Conservation (phyloP, 2,113 vertebrate genomes). For the Clinocottus analis region DNA sequence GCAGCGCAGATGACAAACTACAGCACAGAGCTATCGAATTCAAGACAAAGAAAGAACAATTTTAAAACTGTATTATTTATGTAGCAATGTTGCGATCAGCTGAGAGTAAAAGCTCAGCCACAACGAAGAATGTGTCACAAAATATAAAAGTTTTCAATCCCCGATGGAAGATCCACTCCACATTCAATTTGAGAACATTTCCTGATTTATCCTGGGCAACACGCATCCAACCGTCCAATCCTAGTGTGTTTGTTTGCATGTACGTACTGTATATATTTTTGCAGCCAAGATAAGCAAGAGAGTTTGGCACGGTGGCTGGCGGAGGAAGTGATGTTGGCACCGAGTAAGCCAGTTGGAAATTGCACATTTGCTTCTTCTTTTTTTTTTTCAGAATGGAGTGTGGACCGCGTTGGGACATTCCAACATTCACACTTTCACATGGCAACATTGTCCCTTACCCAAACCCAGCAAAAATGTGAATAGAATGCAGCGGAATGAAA, state of each 20-base stretch:
- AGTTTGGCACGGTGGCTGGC: too few species aligned
- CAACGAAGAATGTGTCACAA: background rate
- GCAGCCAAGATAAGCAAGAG: constrained; percentile 22
- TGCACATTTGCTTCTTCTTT: background rate
- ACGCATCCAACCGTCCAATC: constrained; percentile 7
- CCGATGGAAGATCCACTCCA: background rate
- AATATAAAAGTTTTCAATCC: background rate
- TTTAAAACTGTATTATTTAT: constrained; percentile 9
- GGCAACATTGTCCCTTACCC: background rate
- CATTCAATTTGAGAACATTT: background rate
- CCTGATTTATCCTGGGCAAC: background rate
- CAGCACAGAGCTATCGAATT: constrained; percentile 25
- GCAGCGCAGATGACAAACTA: constrained; percentile 6
- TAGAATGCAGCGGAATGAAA: constrained; percentile 4
- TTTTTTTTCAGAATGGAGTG: constrained; percentile 11
- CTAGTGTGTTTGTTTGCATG: constrained; percentile 8
- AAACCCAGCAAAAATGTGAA: constrained; percentile 14
- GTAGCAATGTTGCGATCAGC: constrained; percentile 11
- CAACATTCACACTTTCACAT: constrained; percentile 21
- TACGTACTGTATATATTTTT: constrained; percentile 18
- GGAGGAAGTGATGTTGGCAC: constrained; percentile 36
- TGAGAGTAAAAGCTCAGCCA: background rate
- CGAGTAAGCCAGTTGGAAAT: background rate
- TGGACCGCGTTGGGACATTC: constrained; percentile 6
- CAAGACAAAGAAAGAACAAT: too few species aligned